A percentile compares a stretch with the other conserved stretches of the same genome.
Conservation (phyloP, 2,113 vertebrate species). For the Leptosomus discolor region DNA sequence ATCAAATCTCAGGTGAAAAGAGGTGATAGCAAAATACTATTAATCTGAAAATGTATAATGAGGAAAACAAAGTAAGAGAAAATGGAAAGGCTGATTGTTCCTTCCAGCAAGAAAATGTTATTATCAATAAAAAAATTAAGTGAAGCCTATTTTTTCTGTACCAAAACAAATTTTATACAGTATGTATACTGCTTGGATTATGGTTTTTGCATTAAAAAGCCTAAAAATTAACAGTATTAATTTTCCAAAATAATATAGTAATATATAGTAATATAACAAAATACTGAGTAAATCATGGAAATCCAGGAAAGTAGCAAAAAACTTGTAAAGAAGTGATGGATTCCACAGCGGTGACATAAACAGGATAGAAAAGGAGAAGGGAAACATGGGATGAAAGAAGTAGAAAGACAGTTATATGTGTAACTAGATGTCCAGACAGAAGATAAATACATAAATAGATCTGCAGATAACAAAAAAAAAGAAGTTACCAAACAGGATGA, state of each 20-base stretch:
- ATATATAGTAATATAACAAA: no score
- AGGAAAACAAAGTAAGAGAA: conserved; percentile 53
- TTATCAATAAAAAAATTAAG: conserved; percentile 56
- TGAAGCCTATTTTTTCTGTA: conserved; percentile 27
- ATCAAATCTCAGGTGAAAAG: conserved; percentile 53
- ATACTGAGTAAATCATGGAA: neutral
- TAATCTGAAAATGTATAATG: conserved; percentile 54
- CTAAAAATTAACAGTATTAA: conserved; percentile 14
- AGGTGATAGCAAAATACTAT: conserved; percentile 60
- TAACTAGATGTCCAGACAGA: neutral
- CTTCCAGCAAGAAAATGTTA: conserved; percentile 60
- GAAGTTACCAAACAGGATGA: neutral
- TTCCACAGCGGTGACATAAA: neutral
- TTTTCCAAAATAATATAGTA: conserved; percentile 2
- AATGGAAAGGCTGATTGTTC: conserved; percentile 57
- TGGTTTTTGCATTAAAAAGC: conserved; percentile 1
- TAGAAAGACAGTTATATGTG: neutral
- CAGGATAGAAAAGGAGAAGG: neutral
- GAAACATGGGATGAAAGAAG: neutral
- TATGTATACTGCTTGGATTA: neutral
- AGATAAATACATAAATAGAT: neutral
- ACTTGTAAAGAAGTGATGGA: neutral
- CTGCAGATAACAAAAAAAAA: neutral
- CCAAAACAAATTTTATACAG: neutral
- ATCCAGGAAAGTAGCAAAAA: neutral